Evolutionary conservation across 2,888 invertebrate genomes (phyloP).

Genomic region (Frankliniella fusca): DNA sequence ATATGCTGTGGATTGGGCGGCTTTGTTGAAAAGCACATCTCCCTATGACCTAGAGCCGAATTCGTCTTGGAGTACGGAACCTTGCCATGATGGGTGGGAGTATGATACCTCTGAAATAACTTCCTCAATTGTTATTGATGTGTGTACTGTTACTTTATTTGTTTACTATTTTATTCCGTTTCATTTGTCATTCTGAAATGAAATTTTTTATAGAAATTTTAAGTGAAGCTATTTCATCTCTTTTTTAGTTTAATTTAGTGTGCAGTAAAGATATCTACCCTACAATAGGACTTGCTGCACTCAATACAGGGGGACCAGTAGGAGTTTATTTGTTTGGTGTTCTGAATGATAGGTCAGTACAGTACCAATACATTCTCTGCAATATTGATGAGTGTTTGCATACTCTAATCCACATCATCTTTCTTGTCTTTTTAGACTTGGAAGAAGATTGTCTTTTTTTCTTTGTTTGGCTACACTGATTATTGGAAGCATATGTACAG

Average conservation of each 20-base stretch:
- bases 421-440: slow-evolving; percentile 71
- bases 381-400: slow-evolving; percentile 60
- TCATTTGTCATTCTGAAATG: slow-evolving; percentile 10
- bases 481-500: slow-evolving; percentile 73
- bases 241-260: slow-evolving; percentile 78
- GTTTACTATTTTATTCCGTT: background rate
- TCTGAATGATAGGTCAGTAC: slow-evolving; percentile 65
- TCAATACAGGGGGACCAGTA: slow-evolving; percentile 83
- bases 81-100: slow-evolving; percentile 74
- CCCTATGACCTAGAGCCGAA: slow-evolving; percentile 50
- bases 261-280: slow-evolving; percentile 84
- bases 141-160: slow-evolving; percentile 44
- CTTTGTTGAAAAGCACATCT: slow-evolving; percentile 48
- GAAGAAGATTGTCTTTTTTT: slow-evolving; percentile 81
- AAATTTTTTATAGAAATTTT: background rate
- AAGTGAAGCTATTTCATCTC: background rate
- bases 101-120: slow-evolving; percentile 64
- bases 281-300: slow-evolving; percentile 76
- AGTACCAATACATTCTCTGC: slow-evolving; percentile 20
- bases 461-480: slow-evolving; percentile 77
- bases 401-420: slow-evolving; percentile 78
- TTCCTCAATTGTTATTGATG: slow-evolving; percentile 82
- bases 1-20: slow-evolving; percentile 69
- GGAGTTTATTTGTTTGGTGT: slow-evolving; percentile 85
- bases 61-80: slow-evolving; percentile 59